Evolutionary conservation across 2,888 invertebrate species (phyloP).

Genomic region (Drosophila nigritarsus): DNA sequence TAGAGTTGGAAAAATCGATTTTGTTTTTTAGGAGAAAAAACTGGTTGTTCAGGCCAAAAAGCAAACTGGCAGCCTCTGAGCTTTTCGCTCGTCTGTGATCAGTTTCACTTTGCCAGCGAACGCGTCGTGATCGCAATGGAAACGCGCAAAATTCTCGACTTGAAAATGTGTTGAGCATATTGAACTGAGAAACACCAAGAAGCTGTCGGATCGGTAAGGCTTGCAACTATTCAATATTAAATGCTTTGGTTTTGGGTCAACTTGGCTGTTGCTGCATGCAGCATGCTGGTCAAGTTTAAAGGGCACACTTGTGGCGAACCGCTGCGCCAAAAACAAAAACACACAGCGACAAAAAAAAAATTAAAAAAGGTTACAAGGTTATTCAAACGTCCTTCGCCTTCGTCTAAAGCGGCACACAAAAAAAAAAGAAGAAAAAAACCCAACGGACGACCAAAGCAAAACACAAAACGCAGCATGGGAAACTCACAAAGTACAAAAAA

Average conservation of each 20-base stretch:
- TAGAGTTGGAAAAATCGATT: slow-evolving; percentile 53
- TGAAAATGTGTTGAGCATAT: not conserved
- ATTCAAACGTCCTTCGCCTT: slow-evolving; percentile 82
- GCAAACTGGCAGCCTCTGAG: slow-evolving; percentile 16
- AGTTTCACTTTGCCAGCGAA: slow-evolving; percentile 69
- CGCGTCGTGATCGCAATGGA: slow-evolving; percentile 67
- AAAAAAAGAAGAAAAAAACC: slow-evolving; percentile 23
- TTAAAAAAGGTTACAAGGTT: slow-evolving; percentile 83
- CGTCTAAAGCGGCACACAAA: slow-evolving; percentile 51
- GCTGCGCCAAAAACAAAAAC: slow-evolving; percentile 46
- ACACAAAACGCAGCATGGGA: slow-evolving; percentile 67
- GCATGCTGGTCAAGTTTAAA: slow-evolving; percentile 55
- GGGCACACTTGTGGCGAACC: slow-evolving; percentile 63
- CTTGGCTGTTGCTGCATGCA: slow-evolving; percentile 15
- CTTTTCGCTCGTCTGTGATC: slow-evolving; percentile 50
- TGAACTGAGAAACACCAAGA: not conserved
- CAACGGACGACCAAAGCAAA: slow-evolving; percentile 70
- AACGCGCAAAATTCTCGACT: slow-evolving; percentile 23
- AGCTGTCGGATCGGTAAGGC: slow-evolving; percentile 32
- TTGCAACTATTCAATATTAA: slow-evolving; percentile 14
- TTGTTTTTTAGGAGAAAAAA: slow-evolving; percentile 46
- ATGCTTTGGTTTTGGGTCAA: slow-evolving; percentile 35
- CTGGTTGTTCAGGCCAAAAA: slow-evolving; percentile 41
- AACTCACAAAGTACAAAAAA: slow-evolving; percentile 42
- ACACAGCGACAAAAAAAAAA: slow-evolving; percentile 31